Evolutionary conservation across 1,140 invertebrate species (phyloP), one percentile per base, ranked within the genome.

Genomic region (Orchesella cincta): DNA sequence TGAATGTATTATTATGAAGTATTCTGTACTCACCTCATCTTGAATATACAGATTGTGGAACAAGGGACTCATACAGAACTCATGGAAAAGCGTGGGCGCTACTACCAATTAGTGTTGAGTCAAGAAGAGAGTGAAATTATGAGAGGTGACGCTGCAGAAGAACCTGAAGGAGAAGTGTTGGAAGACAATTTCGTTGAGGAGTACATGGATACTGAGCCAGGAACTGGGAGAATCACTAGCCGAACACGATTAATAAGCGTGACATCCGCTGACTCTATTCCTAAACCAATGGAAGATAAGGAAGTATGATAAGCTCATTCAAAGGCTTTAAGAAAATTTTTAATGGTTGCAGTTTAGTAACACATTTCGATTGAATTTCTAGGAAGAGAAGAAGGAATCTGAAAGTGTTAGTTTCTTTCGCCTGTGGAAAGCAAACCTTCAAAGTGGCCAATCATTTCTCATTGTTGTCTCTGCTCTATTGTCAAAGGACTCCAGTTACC

Each of bases 31-130:
- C n/a, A n/a, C n/a, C n/a, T n/a, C n/a, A n/a, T n/a, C n/a, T n/a
- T n/a, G n/a, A n/a, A n/a, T n/a, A n/a, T n/a, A n/a, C n/a, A n/a
- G n/a, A n/a, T n/a, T n/a, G 87, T 90, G 0, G 94, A 96, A 83
- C 86, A 91, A 83, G 94, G 94, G n/a, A 93, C 91, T 0, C 93
- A 96, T 83, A 88, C 92, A 14, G 90, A 95, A 83, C 87, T 98
- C 1, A 88, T 97, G 83, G 86, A 46, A 16, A 18, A 12, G 5
- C 35, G 54, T 18, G 79, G 76, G 1, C 3, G 35, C 1, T 80
- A 75, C 33, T 78, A 75, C 36, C 8, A 80, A 18, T 28, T 80
- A 16, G 76, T 80, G 8, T 12, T 74, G 1, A 34, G 36, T 51
- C 76, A 77, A 52, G 52, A 79, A 67, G 35, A 75, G 33, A 52